phyloP scores from a whole-genome alignment of 2,113 vertebrate genomes.

The Megaleporinus macrocephalus region DNA sequence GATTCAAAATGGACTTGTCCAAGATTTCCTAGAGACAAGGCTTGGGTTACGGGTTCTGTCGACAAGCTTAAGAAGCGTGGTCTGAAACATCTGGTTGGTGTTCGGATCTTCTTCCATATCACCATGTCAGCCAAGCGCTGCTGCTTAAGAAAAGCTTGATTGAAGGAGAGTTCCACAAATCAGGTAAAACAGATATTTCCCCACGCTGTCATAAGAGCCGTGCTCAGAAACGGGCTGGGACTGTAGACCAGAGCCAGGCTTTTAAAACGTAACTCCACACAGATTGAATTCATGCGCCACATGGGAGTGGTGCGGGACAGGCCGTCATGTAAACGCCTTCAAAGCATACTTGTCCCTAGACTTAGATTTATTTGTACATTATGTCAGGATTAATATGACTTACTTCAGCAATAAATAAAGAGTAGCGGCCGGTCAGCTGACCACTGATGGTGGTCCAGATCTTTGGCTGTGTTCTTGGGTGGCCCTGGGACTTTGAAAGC shows the following conservation, averaged over 20 bases:
- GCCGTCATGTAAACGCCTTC: conserved; percentile 56
- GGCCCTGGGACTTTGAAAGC: conserved; percentile 63
- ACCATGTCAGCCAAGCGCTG: neutral
- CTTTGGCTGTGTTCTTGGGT: conserved; percentile 70
- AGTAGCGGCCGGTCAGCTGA: conserved; percentile 67
- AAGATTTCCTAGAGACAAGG: neutral
- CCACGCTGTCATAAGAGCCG: conserved; percentile 40
- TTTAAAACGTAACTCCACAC: conserved; percentile 2
- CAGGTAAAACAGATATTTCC: conserved; percentile 40
- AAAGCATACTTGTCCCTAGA: conserved; percentile 63
- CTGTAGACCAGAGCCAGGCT: neutral
- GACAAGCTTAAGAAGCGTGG: neutral
- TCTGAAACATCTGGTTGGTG: conserved; percentile 22
- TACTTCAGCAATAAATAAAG: conserved; percentile 69
- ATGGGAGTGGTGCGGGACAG: conserved; percentile 50
- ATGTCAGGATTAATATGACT: conserved; percentile 65
- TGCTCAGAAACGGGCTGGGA: neutral
- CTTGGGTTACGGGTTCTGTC: conserved; percentile 6
- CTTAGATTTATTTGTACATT: conserved; percentile 69
- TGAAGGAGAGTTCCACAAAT: conserved; percentile 24
- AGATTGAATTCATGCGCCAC: conserved; percentile 24
- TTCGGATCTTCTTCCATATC: neutral
- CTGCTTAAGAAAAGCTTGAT: neutral
- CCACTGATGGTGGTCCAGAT: conserved; percentile 70
- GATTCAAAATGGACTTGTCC: neutral